These are phyloP conservation scores for Glareola pratincola DNA, from an alignment of 2,113 vertebrate species.

Conservation along the genomic window DNA sequence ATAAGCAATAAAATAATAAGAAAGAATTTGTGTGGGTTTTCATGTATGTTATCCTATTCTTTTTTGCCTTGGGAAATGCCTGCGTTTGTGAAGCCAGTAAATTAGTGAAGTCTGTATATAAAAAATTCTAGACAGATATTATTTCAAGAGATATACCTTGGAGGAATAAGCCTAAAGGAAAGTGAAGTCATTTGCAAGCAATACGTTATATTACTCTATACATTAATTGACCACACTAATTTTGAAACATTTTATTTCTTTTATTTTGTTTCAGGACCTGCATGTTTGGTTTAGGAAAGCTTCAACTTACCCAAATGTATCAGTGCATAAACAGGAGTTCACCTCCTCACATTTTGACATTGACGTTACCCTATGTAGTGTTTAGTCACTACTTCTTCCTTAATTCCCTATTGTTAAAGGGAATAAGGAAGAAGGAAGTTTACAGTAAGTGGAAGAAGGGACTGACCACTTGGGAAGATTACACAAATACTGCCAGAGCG, in stretches of 20 bases:
- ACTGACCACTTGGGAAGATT: too few species aligned
- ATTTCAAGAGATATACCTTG: slow-evolving; percentile 50
- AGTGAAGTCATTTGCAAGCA: slow-evolving; percentile 46
- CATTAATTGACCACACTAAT: slow-evolving; percentile 4
- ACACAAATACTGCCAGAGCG: too few species aligned
- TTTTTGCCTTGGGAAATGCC: slow-evolving; percentile 9
- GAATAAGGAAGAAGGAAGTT: neutral
- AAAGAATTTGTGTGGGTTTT: neutral
- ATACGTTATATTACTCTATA: neutral
- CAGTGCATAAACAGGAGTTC: neutral
- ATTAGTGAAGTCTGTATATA: slow-evolving; percentile 9
- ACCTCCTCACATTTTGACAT: neutral
- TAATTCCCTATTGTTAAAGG: neutral
- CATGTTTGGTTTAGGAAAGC: neutral
- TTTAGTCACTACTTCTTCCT: neutral
- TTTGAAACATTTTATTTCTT: slow-evolving; percentile 21
- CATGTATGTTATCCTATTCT: neutral
- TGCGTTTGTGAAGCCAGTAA: slow-evolving; percentile 57
- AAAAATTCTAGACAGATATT: slow-evolving; percentile 45
- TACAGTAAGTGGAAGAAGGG: too few species aligned
- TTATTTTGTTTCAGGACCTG: neutral
- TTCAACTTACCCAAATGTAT: neutral
- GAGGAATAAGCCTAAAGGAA: slow-evolving; percentile 44
- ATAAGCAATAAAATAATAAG: slow-evolving; percentile 16
- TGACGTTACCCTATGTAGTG: neutral